phyloP scores from a whole-genome alignment of 2,113 vertebrate genomes.

The Campylorhamphus procurvoides region DNA sequence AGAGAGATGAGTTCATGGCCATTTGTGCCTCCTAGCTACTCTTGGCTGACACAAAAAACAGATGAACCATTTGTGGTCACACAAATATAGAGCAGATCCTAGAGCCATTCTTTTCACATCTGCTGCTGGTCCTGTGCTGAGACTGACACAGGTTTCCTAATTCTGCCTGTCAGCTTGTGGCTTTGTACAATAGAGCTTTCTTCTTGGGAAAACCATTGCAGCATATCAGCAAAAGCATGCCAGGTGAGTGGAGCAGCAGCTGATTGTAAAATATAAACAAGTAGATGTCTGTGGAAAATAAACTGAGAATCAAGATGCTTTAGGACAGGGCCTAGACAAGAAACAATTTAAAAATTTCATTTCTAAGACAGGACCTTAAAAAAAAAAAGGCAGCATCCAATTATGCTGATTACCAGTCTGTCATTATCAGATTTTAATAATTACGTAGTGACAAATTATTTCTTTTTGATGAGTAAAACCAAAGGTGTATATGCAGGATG shows the following conservation, averaged over 20 bases:
- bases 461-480: background rate
- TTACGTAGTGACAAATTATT: background rate
- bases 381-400: fast-evolving
- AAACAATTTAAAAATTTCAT: background rate
- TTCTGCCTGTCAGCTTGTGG: constrained; percentile 11
- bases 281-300: background rate
- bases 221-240: background rate
- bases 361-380: background rate
- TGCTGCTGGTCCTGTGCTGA: constrained; percentile 3
- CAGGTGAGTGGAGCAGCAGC: background rate
- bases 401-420: background rate
- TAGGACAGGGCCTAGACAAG: background rate
- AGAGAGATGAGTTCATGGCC: background rate
- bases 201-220: background rate
- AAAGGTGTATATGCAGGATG: background rate
- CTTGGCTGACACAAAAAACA: constrained; percentile 20
- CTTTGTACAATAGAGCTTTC: background rate
- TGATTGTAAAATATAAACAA: background rate
- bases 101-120: background rate
- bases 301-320: background rate
- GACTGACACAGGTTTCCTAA: background rate
- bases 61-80: constrained; percentile 9
- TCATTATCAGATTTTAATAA: background rate
- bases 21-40: constrained; percentile 16
- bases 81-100: background rate